Evolutionary conservation across 2,797 vertebrate species (phyloP).

Genomic region (Apodemus agrarius): DNA sequence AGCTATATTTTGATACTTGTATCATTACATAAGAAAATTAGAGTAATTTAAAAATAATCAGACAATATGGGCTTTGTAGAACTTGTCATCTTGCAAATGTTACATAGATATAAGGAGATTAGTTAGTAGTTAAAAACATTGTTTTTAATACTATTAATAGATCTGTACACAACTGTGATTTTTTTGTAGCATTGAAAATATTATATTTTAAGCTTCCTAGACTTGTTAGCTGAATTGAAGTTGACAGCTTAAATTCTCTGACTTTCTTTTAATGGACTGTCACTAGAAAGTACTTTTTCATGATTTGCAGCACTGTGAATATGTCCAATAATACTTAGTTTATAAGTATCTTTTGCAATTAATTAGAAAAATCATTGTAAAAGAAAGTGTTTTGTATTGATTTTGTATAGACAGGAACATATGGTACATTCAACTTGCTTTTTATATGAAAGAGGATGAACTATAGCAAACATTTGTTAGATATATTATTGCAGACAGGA

Average conservation of each 20-base stretch:
- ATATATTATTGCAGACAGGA: not conserved
- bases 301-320: conserved; percentile 83
- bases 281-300: conserved; percentile 76
- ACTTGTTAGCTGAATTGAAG: conserved; percentile 82
- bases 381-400: conserved; percentile 73
- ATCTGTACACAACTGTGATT: conserved; percentile 59
- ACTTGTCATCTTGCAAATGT: not conserved
- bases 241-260: conserved; percentile 77
- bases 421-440: conserved; percentile 72
- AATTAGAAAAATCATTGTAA: conserved; percentile 61
- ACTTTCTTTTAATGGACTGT: conserved; percentile 84
- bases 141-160: conserved; percentile 49
- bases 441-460: conserved; percentile 48
- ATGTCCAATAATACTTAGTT: conserved; percentile 84
- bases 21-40: not conserved
- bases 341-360: conserved; percentile 81
- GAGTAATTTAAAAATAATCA: conserved; percentile 14
- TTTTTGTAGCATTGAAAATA: conserved; percentile 9
- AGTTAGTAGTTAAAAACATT: conserved; percentile 29
- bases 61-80: not conserved
- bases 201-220: conserved; percentile 71
- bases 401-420: conserved; percentile 60
- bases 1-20: not conserved
- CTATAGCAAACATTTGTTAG: conserved; percentile 36
- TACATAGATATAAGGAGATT: not conserved